phyloP scores from a whole-genome alignment of 37 sponge, comb jelly and placozoan species.

The Petrosia ficiformis region DNA sequence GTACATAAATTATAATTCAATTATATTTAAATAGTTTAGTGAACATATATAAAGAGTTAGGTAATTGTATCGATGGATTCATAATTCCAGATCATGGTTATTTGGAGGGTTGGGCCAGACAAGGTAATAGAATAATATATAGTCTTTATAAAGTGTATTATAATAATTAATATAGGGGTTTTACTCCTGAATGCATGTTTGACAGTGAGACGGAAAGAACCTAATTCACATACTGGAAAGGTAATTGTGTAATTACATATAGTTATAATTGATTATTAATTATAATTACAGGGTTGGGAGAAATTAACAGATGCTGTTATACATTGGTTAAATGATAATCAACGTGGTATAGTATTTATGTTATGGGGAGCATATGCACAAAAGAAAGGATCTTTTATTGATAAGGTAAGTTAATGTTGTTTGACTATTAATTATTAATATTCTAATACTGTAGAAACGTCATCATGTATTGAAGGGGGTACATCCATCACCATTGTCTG shows the following conservation, averaged over 20 bases:
- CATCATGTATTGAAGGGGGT: constrained; percentile 83
- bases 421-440: neutral
- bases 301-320: constrained; percentile 95
- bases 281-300: constrained; percentile 87
- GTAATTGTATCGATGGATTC: constrained; percentile 71
- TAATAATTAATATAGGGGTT: constrained; percentile 63
- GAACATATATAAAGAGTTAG: constrained; percentile 94
- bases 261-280: neutral
- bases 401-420: constrained; percentile 30
- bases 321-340: constrained; percentile 78
- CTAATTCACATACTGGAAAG: constrained; percentile 91
- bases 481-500: constrained; percentile 97
- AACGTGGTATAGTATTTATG: constrained; percentile 74
- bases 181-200: constrained; percentile 95
- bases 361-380: constrained; percentile 96
- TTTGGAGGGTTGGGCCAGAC: constrained; percentile 93
- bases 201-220: constrained; percentile 76
- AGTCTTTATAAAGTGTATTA: neutral
- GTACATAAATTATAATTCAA: neutral
- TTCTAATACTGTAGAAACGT: constrained; percentile 27
- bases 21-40: constrained; percentile 41
- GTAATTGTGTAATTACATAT: constrained; percentile 13
- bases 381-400: constrained; percentile 81
- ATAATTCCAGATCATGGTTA: constrained; percentile 83
- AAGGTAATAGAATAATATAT: constrained; percentile 33